Conservation (phyloP, 2,888 invertebrate genomes). For the Malthinus flaveolus region DNA sequence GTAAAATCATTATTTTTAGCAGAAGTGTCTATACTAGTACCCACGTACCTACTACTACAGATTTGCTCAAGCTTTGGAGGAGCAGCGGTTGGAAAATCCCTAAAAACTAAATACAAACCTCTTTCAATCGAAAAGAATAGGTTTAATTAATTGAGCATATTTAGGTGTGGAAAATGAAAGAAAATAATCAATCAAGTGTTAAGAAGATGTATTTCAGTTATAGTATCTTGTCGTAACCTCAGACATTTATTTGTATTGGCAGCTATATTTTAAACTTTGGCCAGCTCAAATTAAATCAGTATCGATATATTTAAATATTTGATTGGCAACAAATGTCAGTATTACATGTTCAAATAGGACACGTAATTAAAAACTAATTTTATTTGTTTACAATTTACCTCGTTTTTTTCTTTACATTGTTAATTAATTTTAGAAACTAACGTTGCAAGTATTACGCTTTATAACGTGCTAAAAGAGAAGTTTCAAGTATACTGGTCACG, state of each 20-base stretch:
- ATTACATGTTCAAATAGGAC: conserved; percentile 2
- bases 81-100: no score
- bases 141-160: neutral
- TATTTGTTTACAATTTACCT: neutral
- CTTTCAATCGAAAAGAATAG: no score
- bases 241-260: conserved; percentile 32
- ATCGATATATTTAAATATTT: conserved; percentile 31
- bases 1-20: no score
- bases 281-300: conserved; percentile 28
- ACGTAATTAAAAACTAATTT: neutral
- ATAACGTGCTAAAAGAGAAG: no score
- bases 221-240: conserved; percentile 9
- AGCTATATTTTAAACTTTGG: conserved; percentile 21
- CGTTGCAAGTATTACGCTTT: no score
- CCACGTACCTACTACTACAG: no score
- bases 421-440: neutral
- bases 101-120: no score
- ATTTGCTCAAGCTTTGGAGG: no score
- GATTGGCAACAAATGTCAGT: conserved; percentile 27
- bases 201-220: conserved; percentile 10
- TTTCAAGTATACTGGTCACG: no score
- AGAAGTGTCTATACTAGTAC: no score
- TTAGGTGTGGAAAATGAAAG: neutral
- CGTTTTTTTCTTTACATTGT: neutral
- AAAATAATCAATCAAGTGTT: conserved; percentile 11